Evolutionary conservation across 2,797 vertebrate genomes (phyloP), one percentile per base, ranked within the genome.

Genomic region (Cossypha heuglini): DNA sequence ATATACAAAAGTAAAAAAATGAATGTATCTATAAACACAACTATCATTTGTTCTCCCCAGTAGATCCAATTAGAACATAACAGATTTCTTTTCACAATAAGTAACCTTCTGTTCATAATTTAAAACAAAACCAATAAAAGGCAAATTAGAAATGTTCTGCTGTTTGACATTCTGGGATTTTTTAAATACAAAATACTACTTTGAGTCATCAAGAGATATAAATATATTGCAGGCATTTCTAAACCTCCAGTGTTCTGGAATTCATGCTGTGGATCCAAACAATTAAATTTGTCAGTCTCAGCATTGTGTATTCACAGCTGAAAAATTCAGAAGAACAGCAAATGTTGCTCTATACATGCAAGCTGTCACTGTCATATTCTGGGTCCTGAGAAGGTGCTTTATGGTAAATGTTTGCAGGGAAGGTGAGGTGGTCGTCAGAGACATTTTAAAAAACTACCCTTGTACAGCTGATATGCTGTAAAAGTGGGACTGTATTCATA

Each of bases 1-100:
- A 82, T 86, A 89, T 38, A 82, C 54, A 68, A 96, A 96, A 97
- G 62, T 90, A 89, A 63, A 76, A 95, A 86, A 95, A 86, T 77
- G 57, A 90, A 93, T 90, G 67, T 68, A 59, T 52, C 86, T 96
- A 59, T 81, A 88, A 97, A 84, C 88, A 86, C 66, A 96, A 54
- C 63, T 93, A 87, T 93, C 63, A 91, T 55, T 96, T 95, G 17
- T 85, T 95, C 88, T 86, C 15, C 29, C 52, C 10, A 61, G 49
- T 94, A 95, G 61, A 95, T 90, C 16, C 76, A 89, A 86, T 77
- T 94, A 77, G 37, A 71, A 88, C 28, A 13, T 61, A 96, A 85
- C 48, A 85, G 67, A 82, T 86, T 91, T 85, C 17, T 83, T 77
- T 83, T 83, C 59, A 63, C 64, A 92, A 43, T 87, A 90, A 86